Evolutionary conservation across 2,113 vertebrate genomes (phyloP).

Genomic region (Cryptoleucopteryx plumbea): DNA sequence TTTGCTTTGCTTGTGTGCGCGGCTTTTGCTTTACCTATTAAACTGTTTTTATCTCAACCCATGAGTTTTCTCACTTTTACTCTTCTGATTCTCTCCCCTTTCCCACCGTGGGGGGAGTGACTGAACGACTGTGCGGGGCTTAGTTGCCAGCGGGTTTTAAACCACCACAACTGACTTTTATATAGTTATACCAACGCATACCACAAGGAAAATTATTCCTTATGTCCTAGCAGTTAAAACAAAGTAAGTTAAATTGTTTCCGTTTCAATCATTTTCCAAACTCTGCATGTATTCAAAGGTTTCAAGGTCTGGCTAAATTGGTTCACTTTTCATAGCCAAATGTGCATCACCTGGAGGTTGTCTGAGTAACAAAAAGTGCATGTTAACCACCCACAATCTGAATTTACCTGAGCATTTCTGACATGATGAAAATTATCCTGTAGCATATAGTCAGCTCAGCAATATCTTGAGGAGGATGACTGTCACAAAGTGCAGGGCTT

Average conservation of each 20-base stretch:
- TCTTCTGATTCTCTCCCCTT: too few relatives aligned
- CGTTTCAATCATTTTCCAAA: neutral
- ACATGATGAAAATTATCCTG: neutral
- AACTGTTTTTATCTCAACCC: too few relatives aligned
- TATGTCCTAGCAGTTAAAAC: neutral
- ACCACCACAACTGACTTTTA: neutral
- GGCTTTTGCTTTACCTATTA: too few relatives aligned
- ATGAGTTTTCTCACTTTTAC: too few relatives aligned
- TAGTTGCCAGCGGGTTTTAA: too few relatives aligned
- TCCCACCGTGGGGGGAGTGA: too few relatives aligned
- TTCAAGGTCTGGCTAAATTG: neutral
- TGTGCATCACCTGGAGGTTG: neutral
- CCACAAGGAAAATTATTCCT: neutral
- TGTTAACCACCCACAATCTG: neutral
- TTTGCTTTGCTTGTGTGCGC: accelerated
- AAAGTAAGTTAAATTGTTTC: neutral
- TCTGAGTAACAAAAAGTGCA: neutral
- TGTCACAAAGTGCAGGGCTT: neutral
- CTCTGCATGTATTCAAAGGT: neutral
- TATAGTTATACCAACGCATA: neutral
- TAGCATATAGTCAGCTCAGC: neutral
- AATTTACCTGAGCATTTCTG: neutral
- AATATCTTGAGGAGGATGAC: neutral
- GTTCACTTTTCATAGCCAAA: neutral
- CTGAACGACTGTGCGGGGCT: too few relatives aligned